These are phyloP conservation scores for Julus scandinavius DNA, from an alignment of 2,888 invertebrate genomes.

Conservation along the genomic window DNA sequence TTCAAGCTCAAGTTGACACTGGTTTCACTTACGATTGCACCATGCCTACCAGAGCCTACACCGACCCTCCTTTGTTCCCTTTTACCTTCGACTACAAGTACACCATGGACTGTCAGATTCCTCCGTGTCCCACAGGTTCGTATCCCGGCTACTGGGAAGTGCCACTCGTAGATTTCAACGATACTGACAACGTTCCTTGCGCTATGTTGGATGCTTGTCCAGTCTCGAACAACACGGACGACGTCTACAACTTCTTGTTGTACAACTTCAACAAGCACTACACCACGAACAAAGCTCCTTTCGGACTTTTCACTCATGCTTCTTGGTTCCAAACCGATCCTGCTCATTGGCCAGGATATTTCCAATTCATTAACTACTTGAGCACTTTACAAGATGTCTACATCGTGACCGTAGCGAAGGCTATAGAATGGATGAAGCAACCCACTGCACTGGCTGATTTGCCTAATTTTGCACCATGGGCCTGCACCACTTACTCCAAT, in stretches of 20 bases:
- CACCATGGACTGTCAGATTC: conserved; percentile 70
- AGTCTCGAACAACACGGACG: conserved; percentile 67
- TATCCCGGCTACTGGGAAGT: conserved; percentile 75
- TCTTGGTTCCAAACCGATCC: conserved; percentile 70
- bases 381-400: conserved; percentile 63
- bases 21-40: conserved; percentile 73
- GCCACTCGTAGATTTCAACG: conserved; percentile 73
- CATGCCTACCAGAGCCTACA: conserved; percentile 70
- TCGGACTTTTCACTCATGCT: conserved; percentile 76
- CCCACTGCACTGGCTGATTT: conserved; percentile 69
- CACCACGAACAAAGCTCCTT: conserved; percentile 73
- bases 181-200: conserved; percentile 68
- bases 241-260: conserved; percentile 71
- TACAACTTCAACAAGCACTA: conserved; percentile 76
- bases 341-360: conserved; percentile 42
- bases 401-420: conserved; percentile 70
- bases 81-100: conserved; percentile 75
- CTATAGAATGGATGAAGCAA: conserved; percentile 72
- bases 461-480: conserved; percentile 61
- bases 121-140: conserved; percentile 71
- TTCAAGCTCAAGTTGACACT: conserved; percentile 70
- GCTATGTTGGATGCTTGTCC: conserved; percentile 69
- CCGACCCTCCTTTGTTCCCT: conserved; percentile 73
- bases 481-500: conserved; percentile 55
- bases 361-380: conserved; percentile 51